Evolutionary conservation across 2,888 invertebrate species (phyloP), one percentile per base, ranked within the genome.

Genomic region (Globia sparganii): DNA sequence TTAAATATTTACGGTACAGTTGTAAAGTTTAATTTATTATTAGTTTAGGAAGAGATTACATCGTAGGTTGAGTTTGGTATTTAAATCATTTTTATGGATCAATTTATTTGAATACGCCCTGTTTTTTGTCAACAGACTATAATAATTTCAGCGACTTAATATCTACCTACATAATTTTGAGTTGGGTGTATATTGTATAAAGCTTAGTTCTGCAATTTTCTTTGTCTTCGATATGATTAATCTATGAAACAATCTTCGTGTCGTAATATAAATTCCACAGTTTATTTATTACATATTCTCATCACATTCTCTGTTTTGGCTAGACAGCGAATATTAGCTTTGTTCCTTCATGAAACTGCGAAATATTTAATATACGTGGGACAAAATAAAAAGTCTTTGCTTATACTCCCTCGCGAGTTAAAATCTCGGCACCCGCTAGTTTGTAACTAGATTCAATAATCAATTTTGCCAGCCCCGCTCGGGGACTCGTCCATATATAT

Each of bases 401-500:
- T 61, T 61, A 75, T 58, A 61, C 65, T 81, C 83, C 65, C 86
- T 64, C 37, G 86, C 87, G 91, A 61, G 91, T 92, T 92, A 91
- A 93, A 94, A 94, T 89, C 90, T 92, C 90, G 89, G 91, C 90
- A 85, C 89, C 89, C 90, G 91, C 93, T 95, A 96, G 95, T 96
- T 96, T 90, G 90, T 96, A 96, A 96, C 95, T 95, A 94, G 94
- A 95, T 96, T 94, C 95, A 92, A 96, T 95, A 95, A 96, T 95
- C 95, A 95, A 96, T 96, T 96, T 95, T 93, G 91, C 88, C 83
- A 91, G 90, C 87, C 87, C 89, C 91, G 90, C 88, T 87, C 90
- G 83, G 90, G 89, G 87, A 81, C 88, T 83, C 87, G 88, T 88
- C 83, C 80, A 77, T 90, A 91, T 88, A 89, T 84, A 81, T 85